phyloP scores from a whole-genome alignment of 64 coral and sea anemone genomes.

The Stichodactyla mertensii region DNA sequence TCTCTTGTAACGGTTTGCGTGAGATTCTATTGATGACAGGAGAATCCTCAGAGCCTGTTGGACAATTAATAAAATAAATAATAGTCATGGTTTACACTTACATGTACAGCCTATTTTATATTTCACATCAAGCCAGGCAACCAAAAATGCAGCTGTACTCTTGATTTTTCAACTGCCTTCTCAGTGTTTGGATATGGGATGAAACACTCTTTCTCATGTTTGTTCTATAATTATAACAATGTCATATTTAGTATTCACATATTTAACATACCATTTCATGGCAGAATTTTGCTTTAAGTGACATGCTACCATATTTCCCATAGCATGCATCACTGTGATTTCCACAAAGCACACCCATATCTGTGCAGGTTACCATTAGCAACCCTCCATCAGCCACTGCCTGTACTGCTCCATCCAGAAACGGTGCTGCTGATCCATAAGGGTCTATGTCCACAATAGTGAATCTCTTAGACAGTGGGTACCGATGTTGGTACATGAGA shows the following conservation, averaged over 20 bases:
- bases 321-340: conserved; percentile 98
- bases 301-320: conserved; percentile 98
- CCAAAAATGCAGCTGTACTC: too few species aligned
- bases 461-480: conserved; percentile 61
- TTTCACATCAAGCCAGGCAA: too few species aligned
- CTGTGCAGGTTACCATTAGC: conserved; percentile 87
- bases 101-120: too few species aligned
- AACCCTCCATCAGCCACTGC: conserved; percentile 90
- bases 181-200: too few species aligned
- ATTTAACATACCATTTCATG: conserved; percentile 91
- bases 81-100: too few species aligned
- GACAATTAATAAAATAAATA: neutral
- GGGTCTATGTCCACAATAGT: conserved; percentile 97
- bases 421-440: conserved; percentile 87
- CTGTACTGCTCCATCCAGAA: conserved; percentile 91
- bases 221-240: too few species aligned
- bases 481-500: conserved; percentile 82
- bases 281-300: conserved; percentile 95
- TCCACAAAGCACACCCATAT: conserved; percentile 97
- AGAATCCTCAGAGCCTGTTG: conserved; percentile 80
- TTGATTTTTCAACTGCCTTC: neutral
- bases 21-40: conserved; percentile 80
- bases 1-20: conserved; percentile 92
- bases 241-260: neutral
- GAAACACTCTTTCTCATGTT: neutral